Evolutionary conservation across 1,140 invertebrate genomes (phyloP), one percentile per base, ranked within the genome.

Genomic region (Hyposmocoma kahamanoa): DNA sequence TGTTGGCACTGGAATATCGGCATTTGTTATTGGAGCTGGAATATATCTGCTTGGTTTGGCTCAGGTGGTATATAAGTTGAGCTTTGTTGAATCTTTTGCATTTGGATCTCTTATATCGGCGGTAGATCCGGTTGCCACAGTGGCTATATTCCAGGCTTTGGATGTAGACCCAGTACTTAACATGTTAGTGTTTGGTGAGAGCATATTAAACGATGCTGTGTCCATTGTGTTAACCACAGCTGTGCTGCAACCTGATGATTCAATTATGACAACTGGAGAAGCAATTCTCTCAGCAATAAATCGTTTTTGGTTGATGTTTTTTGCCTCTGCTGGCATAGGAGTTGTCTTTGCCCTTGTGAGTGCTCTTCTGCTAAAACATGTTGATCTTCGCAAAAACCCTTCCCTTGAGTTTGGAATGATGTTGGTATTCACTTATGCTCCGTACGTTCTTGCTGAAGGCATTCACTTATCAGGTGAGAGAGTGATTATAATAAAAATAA

Each of bases 101-200:
- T 99, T 99, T 89, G 97, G 97, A 3, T 98, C 97, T 1, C 79
- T 99, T 22, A 99, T 99, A 73, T 98, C 97, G n/a, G 98, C 98
- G 42, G 97, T 99, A 11, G 98, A 99, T 89, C 98, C 98, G 3
- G 98, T 99, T 5, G 97, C 98, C 10, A 98, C 97, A 0, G 92
- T 99, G 30, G 98, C 98, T 2, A 99, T 99, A 61, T 99, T 99
- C 75, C 96, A 99, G 87, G 97, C 97, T 8, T 84, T 99, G 1
- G 94, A 99, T 84, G 94, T 98, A 0, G 96, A 98, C 86, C 97
- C 96, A 13, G 93, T 99, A 3, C 87, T 99, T 0, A 98, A 99
- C 86, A 99, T 99, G 97, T 94, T 99, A 84, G 97, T 99, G 0
- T 98, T 99, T 90, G 97, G 97, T 21, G 98, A 99, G 81, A 97